These are phyloP conservation scores for Aelia acuminata DNA, from an alignment of 2,888 invertebrate genomes.

Conservation along the genomic window DNA sequence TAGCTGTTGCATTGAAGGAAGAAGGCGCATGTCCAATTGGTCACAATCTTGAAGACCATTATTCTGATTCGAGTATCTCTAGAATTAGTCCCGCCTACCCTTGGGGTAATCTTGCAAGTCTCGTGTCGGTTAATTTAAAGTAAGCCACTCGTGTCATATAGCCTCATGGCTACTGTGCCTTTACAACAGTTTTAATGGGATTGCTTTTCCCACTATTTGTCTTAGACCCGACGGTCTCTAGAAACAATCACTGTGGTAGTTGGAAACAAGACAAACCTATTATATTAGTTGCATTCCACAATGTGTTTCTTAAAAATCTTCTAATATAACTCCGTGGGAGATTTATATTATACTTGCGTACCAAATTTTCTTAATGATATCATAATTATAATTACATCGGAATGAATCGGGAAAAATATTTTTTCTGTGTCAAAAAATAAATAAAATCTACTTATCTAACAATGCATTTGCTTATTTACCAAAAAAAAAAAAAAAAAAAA, in stretches of 20 bases:
- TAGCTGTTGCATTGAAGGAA: not conserved
- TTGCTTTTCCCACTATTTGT: not conserved
- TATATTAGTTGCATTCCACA: not conserved
- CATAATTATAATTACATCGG: too few relatives aligned
- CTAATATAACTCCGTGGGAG: too few relatives aligned
- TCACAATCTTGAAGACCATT: not conserved
- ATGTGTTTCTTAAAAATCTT: too few relatives aligned
- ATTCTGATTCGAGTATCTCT: not conserved
- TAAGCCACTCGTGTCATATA: not conserved
- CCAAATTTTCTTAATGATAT: too few relatives aligned
- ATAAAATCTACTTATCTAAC: too few relatives aligned
- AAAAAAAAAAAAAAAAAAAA: too few relatives aligned
- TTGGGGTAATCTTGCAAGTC: not conserved
- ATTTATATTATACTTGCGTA: too few relatives aligned
- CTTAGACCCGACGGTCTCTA: not conserved
- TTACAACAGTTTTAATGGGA: not conserved
- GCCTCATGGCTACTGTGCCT: not conserved
- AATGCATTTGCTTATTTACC: too few relatives aligned
- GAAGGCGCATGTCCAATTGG: not conserved
- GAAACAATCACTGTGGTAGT: not conserved
- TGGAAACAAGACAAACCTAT: not conserved
- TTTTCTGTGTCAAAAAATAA: too few relatives aligned
- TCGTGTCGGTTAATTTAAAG: not conserved
- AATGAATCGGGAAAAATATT: too few relatives aligned
- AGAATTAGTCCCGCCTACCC: not conserved